Conservation (phyloP, 2,113 vertebrate species). For the Sarotherodon lohbergeri region DNA sequence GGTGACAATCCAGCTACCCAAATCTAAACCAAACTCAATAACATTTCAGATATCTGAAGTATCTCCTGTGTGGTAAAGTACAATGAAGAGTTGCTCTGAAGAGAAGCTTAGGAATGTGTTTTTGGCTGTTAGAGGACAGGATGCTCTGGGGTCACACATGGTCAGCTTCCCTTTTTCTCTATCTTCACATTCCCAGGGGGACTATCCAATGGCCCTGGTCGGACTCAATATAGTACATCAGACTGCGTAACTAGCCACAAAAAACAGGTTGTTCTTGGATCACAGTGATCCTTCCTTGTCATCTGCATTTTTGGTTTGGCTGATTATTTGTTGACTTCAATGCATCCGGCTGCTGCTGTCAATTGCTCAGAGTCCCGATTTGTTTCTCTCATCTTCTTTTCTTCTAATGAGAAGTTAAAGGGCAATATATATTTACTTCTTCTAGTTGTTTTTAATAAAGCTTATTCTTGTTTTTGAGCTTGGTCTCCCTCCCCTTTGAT, state of each 20-base stretch:
- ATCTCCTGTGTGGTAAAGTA: not conserved
- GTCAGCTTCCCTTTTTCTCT: not conserved
- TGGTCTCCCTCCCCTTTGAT: not conserved
- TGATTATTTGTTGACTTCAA: constrained; percentile 17
- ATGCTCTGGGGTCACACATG: constrained; percentile 10
- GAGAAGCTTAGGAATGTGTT: constrained; percentile 14
- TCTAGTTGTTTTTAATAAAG: not conserved
- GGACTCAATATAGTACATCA: not conserved
- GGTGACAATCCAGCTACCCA: not conserved
- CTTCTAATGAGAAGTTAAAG: not conserved
- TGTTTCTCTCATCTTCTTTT: not conserved
- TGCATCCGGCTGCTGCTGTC: constrained; percentile 12
- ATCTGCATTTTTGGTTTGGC: constrained; percentile 42
- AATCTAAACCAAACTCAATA: not conserved
- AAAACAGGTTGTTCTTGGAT: constrained; percentile 8
- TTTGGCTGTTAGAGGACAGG: constrained; percentile 7
- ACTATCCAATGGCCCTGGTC: not conserved
- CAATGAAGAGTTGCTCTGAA: not conserved
- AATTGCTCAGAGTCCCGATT: not conserved
- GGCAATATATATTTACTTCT: not conserved
- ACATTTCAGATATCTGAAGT: not conserved
- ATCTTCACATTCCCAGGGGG: not conserved
- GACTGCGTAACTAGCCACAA: constrained; percentile 19
- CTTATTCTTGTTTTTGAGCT: not conserved
- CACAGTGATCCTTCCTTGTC: not conserved